Evolutionary conservation across 2,113 vertebrate genomes (phyloP).

Genomic region (Heloderma charlesbogerti): DNA sequence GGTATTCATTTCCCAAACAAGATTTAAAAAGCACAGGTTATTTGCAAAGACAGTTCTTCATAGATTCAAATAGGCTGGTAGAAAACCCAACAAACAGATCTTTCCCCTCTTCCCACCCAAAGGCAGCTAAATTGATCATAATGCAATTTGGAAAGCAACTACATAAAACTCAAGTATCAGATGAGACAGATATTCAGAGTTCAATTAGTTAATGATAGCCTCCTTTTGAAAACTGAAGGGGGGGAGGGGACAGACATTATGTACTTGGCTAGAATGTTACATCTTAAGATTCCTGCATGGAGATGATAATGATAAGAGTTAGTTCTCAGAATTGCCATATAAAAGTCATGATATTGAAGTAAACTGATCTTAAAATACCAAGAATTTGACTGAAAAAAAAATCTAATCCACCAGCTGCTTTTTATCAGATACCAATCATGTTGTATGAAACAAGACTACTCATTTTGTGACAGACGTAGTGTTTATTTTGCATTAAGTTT

Average conservation of each 20-base stretch:
- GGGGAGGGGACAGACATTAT: too few relatives aligned
- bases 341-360: neutral
- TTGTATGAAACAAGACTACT: conserved; percentile 25
- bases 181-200: neutral
- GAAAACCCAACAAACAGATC: conserved; percentile 1
- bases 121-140: neutral
- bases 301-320: conserved; percentile 12
- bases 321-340: conserved; percentile 4
- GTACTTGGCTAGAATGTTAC: neutral
- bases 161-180: conserved; percentile 33
- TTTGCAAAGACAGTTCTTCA: conserved; percentile 36
- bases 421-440: conserved; percentile 8
- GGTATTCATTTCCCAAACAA: conserved; percentile 63
- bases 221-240: neutral
- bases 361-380: conserved; percentile 29
- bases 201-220: conserved; percentile 17
- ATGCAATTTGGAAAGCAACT: neutral
- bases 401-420: neutral
- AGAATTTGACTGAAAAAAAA: conserved; percentile 9
- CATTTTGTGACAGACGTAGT: neutral
- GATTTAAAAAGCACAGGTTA: conserved; percentile 40
- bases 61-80: conserved; percentile 7
- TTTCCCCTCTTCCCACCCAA: neutral
- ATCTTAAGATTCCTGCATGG: neutral
- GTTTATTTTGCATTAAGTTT: conserved; percentile 41